Base-by-base conservation (phyloP, 2,888 invertebrate species). In the Lutraria lutraria region DNA sequence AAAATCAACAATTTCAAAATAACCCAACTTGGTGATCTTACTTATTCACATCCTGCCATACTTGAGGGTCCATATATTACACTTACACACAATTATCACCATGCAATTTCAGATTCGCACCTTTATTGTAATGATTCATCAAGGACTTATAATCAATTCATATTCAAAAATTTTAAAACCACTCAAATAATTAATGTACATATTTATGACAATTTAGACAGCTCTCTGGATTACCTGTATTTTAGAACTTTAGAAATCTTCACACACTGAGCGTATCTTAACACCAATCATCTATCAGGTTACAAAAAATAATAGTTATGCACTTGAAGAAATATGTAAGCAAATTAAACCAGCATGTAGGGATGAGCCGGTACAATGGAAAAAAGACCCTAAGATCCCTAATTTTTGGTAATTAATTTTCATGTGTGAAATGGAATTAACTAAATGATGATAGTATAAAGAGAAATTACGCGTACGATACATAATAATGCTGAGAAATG, bases 381-480 rank as follows among this genome's bases (percentile, higher is more conserved):
- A 68, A 63, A 68, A 68, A 25, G 63, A 68, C 25, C n/a, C 25
- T 8, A 10, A 25, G 63, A 68, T 25, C 63, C 63, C 63, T 68
- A 25, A 68, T 68, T 68, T 43, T 25, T 25, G 25, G 25, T 25
- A 68, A 68, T 68, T 68, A 68, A n/a, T 68, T 43, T 68, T 68
- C 25, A 68, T 68, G 63, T 68, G 63, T 68, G 63, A 68, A 68
- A 68, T 25, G 63, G 63, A 68, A 25, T 68, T 68, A 68, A n/a
- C 63, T 68, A 13, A 25, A 68, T 68, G 63, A 25, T 25, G 8
- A 6, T 25, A n/a, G 25, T 0, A 68, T 68, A 2, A 68, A 68
- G 63, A 68, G 63, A 25, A 43, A 25, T 68, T 68, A 25, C n/a
- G 25, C n/a, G 25, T 68, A 25, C 25, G 25, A 68, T 68, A 68